A percentile compares a stretch with the other conserved stretches of the same genome.
phyloP scores from a whole-genome alignment of 1,140 invertebrate species.

The Drosophila bocki region DNA sequence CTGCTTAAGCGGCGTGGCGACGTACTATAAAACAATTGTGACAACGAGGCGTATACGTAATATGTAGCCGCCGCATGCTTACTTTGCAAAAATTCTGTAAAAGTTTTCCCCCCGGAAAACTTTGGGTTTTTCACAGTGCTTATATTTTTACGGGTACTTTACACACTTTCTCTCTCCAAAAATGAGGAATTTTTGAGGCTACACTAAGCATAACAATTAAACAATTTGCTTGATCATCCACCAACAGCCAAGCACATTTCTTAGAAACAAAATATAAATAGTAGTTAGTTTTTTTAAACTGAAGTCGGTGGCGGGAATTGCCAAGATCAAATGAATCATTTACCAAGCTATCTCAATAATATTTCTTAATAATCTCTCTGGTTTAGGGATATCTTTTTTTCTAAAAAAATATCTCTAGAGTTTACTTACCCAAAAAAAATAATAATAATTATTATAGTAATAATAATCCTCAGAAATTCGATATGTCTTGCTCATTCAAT shows the following conservation, averaged over 20 bases:
- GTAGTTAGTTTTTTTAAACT: not conserved
- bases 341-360: not conserved
- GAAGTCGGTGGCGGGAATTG: not conserved
- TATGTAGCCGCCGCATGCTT: constrained; percentile 25
- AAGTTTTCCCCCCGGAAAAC: not conserved
- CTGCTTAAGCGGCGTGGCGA: constrained; percentile 12
- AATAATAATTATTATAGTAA: not conserved
- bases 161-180: not conserved
- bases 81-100: not conserved
- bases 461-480: not conserved
- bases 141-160: not conserved
- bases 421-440: not conserved
- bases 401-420: not conserved
- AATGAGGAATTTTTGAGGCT: not conserved
- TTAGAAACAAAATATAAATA: not conserved
- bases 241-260: not conserved
- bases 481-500: constrained; percentile 60
- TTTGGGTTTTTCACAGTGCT: not conserved
- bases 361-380: not conserved
- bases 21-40: constrained; percentile 53
- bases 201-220: not conserved
- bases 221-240: constrained; percentile 6
- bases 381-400: not conserved
- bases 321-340: constrained; percentile 2
- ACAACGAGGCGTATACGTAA: constrained; percentile 66